Evolutionary conservation across 2,797 vertebrate genomes (phyloP).

Genomic region (Staurois parvus): DNA sequence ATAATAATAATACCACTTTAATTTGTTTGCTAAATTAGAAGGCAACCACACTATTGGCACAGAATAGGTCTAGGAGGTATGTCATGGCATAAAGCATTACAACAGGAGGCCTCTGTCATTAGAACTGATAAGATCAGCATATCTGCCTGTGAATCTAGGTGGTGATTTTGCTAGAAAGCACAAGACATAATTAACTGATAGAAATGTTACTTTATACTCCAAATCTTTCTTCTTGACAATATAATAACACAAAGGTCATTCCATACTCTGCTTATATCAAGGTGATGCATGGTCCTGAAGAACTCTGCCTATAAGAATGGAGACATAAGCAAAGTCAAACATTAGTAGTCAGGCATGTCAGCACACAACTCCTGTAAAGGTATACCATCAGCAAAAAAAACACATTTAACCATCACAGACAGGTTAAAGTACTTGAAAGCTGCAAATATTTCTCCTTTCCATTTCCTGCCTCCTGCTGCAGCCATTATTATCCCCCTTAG

Average conservation of each 20-base stretch:
- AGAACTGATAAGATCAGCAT: conserved; percentile 23
- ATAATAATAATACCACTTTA: too few relatives aligned
- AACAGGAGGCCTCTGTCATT: not conserved
- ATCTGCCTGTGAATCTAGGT: not conserved
- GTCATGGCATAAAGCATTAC: too few relatives aligned
- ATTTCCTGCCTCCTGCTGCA: too few relatives aligned
- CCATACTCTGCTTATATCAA: conserved; percentile 48
- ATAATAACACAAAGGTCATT: conserved; percentile 59
- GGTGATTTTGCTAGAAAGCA: conserved; percentile 35
- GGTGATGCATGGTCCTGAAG: conserved; percentile 50
- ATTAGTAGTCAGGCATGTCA: not conserved
- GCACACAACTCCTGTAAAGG: not conserved
- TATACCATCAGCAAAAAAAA: not conserved
- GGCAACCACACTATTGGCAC: too few relatives aligned
- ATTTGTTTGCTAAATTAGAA: too few relatives aligned
- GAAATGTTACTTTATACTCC: conserved; percentile 36
- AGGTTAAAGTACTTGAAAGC: not conserved
- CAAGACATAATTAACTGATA: conserved; percentile 42
- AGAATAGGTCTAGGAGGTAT: too few relatives aligned
- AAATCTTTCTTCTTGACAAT: conserved; percentile 57
- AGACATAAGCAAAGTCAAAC: not conserved
- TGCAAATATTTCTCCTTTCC: not conserved
- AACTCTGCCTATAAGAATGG: accelerated
- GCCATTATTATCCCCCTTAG: too few relatives aligned
- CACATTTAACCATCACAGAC: not conserved